Evolutionary conservation across 30 jellyfish, hydroid and myxozoan species (phyloP).

Genomic region (Nemopilema nomurai): DNA sequence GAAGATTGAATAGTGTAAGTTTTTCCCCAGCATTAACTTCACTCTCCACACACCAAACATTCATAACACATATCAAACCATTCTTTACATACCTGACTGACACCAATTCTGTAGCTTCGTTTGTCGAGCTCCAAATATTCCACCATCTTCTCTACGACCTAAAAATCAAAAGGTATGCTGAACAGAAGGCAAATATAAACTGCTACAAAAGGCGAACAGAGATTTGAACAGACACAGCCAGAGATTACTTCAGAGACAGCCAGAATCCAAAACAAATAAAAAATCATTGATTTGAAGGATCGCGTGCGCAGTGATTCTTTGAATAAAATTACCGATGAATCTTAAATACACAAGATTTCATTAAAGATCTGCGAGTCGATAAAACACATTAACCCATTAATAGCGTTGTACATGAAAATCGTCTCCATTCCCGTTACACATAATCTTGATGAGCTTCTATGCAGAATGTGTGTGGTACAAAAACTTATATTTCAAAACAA

Average conservation of each 20-base stretch:
- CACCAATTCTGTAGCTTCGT: conserved; percentile 92
- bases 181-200: not conserved
- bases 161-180: not conserved
- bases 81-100: conserved; percentile 91
- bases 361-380: not conserved
- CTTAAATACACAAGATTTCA: not conserved
- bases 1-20: too few relatives aligned
- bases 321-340: not conserved
- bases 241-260: not conserved
- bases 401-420: too few relatives aligned
- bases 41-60: not conserved
- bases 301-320: not conserved
- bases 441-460: too few relatives aligned
- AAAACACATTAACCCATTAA: too few relatives aligned
- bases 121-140: conserved; percentile 84
- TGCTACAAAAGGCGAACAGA: not conserved
- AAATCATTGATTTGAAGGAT: not conserved
- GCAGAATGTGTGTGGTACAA: too few relatives aligned
- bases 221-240: not conserved
- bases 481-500: not conserved
- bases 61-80: not conserved
- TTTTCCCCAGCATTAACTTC: too few relatives aligned
- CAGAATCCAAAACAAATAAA: not conserved
- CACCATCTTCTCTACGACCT: conserved; percentile 89
- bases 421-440: too few relatives aligned